phyloP scores from a whole-genome alignment of 2,797 vertebrate genomes.

The Lemur catta region DNA sequence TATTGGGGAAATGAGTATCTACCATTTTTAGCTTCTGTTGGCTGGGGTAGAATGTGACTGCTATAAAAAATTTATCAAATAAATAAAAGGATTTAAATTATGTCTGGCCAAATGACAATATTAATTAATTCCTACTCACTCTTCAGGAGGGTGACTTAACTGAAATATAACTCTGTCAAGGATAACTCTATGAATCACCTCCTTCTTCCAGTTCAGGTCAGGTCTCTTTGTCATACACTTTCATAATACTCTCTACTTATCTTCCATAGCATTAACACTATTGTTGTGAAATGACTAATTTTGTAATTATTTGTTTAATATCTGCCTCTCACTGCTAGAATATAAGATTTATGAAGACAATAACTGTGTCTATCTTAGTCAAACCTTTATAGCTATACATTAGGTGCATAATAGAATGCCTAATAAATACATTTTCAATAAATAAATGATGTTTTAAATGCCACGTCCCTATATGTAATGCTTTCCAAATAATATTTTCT shows the following conservation, averaged over 20 bases:
- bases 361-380: neutral
- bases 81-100: neutral
- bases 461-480: neutral
- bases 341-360: neutral
- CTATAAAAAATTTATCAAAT: conserved; percentile 12
- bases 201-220: neutral
- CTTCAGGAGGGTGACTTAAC: neutral
- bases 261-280: neutral
- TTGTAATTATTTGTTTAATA: neutral
- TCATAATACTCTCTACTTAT: neutral
- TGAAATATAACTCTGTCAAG: neutral
- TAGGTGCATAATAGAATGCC: neutral
- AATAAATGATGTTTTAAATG: neutral
- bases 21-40: neutral
- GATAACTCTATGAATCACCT: neutral
- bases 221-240: neutral
- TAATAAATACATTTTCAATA: neutral
- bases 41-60: neutral
- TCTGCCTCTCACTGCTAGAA: neutral
- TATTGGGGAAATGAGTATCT: neutral
- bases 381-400: neutral
- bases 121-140: neutral
- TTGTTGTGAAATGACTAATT: neutral
- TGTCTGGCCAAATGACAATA: neutral
- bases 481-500: neutral